phyloP scores from a whole-genome alignment of 2,888 invertebrate genomes.

The Cremastinae sp. region DNA sequence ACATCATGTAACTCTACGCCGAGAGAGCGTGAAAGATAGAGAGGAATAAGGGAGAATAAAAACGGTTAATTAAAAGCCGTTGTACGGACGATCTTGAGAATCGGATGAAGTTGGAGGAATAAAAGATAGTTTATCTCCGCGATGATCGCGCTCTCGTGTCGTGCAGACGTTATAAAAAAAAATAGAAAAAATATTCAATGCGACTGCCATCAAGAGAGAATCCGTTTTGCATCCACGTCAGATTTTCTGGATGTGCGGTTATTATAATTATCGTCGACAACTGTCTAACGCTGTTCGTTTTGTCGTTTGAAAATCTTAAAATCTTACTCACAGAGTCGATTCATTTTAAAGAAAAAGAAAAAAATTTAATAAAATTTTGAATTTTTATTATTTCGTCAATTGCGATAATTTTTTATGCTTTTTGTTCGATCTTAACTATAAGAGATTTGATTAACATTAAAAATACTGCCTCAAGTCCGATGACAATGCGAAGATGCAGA shows the following conservation, averaged over 20 bases:
- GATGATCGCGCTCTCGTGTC: constrained; percentile 23
- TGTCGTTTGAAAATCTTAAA: background rate
- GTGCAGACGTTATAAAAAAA: constrained; percentile 5
- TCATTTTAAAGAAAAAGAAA: background rate
- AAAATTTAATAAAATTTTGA: background rate
- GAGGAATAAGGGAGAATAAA: constrained; percentile 4
- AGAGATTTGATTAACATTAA: background rate
- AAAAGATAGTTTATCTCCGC: constrained; percentile 41
- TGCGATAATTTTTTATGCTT: background rate
- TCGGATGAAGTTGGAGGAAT: constrained; percentile 29
- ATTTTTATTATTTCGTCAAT: constrained; percentile 1
- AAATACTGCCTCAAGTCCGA: constrained; percentile 42
- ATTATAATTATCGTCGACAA: too few relatives aligned
- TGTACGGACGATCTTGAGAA: constrained; percentile 25
- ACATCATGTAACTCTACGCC: background rate
- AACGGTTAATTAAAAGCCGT: constrained; percentile 50
- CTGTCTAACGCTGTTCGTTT: background rate
- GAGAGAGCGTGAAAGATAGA: too few relatives aligned
- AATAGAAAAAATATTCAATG: constrained; percentile 1
- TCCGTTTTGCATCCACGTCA: constrained; percentile 15
- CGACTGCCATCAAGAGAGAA: background rate
- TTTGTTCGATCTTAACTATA: background rate
- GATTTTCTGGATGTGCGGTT: constrained; percentile 16
- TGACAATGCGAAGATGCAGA: constrained; percentile 38
- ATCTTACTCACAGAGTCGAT: background rate